These are phyloP conservation scores for Leptopilina syphax DNA, from an alignment of 2,888 invertebrate genomes.

Conservation along the genomic window DNA sequence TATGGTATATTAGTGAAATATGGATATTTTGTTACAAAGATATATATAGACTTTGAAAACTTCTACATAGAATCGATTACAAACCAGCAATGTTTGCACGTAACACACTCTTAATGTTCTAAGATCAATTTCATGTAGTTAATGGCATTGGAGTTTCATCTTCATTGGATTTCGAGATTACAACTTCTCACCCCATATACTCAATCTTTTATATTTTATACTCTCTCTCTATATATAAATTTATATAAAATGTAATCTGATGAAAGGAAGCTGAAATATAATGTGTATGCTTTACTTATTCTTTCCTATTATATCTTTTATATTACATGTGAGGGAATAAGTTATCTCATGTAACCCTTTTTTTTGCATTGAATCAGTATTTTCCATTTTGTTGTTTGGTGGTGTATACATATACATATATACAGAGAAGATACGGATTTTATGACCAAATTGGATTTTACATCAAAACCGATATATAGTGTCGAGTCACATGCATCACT, in stretches of 20 bases:
- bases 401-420: neutral
- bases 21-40: neutral
- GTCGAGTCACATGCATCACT: neutral
- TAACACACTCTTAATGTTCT: slow-evolving; percentile 11
- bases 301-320: neutral
- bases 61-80: neutral
- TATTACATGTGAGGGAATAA: neutral
- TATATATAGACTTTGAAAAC: neutral
- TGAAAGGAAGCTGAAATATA: neutral
- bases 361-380: neutral
- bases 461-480: slow-evolving; percentile 3
- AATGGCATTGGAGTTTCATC: slow-evolving; percentile 20
- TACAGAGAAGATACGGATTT: slow-evolving; percentile 2
- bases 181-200: slow-evolving; percentile 2
- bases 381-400: neutral
- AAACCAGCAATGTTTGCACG: slow-evolving; percentile 12
- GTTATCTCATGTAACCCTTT: neutral
- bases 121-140: slow-evolving; percentile 38
- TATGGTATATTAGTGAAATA: no score
- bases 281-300: neutral
- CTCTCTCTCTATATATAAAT: no score
- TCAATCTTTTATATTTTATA: slow-evolving; percentile 2
- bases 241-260: neutral
- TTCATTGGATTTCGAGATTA: slow-evolving; percentile 18
- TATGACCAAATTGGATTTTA: slow-evolving; percentile 19